These are phyloP conservation scores for Drosophila punjabiensis DNA, from an alignment of 1,140 invertebrate species.

Conservation along the genomic window DNA sequence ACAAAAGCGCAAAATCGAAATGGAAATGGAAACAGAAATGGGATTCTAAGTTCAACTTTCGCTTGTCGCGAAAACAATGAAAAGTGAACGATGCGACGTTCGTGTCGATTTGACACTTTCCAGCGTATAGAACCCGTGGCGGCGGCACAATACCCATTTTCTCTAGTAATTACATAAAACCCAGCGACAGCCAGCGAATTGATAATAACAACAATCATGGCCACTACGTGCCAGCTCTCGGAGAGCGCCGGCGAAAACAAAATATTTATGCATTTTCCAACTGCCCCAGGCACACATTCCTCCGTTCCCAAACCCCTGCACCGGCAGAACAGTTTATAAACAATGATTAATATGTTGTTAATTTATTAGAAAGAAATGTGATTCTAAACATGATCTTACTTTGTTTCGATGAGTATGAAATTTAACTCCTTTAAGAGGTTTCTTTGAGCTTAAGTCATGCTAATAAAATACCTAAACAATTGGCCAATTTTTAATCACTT, in stretches of 20 bases:
- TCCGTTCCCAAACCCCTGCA: slow-evolving; percentile 2
- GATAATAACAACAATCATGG: slow-evolving; percentile 48
- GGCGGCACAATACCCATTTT: slow-evolving; percentile 4
- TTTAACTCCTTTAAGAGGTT: not conserved
- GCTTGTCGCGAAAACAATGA: slow-evolving; percentile 31
- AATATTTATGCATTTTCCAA: slow-evolving; percentile 48
- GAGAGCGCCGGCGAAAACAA: slow-evolving; percentile 23
- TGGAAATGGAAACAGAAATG: slow-evolving; percentile 15
- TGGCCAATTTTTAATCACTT: not conserved
- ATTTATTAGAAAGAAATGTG: not conserved
- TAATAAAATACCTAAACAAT: too few species aligned
- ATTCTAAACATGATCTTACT: not conserved
- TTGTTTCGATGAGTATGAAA: not conserved
- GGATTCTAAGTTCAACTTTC: slow-evolving; percentile 40
- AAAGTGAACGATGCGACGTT: slow-evolving; percentile 36
- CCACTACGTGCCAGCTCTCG: slow-evolving; percentile 37
- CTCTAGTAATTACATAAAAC: slow-evolving; percentile 46
- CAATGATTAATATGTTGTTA: not conserved
- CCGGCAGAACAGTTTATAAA: not conserved
- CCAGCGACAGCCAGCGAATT: slow-evolving; percentile 21
- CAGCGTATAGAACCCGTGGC: slow-evolving; percentile 13
- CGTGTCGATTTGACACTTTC: slow-evolving; percentile 40
- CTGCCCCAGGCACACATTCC: slow-evolving; percentile 17
- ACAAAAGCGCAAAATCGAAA: slow-evolving; percentile 14
- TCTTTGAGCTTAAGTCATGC: not conserved